A percentile compares a stretch with the other conserved stretches of the same genome.
phyloP scores from a whole-genome alignment of 2,113 vertebrate species.

The Zonotrichia leucophrys region DNA sequence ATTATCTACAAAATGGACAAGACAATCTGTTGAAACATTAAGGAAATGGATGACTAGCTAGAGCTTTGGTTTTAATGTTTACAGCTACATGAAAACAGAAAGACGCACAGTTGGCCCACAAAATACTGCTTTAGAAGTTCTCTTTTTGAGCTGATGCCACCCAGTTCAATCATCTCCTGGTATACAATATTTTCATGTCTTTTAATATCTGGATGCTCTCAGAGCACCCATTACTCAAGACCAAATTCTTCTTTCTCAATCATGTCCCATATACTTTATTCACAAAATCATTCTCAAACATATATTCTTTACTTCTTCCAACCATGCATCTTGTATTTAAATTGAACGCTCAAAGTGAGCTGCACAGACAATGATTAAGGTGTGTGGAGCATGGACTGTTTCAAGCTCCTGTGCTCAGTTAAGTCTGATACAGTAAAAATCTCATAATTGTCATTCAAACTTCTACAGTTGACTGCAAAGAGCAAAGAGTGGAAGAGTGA shows the following conservation, averaged over 20 bases:
- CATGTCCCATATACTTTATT: background rate
- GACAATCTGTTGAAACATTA: background rate
- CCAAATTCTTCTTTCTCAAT: background rate
- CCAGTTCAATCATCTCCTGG: background rate
- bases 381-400: background rate
- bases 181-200: background rate
- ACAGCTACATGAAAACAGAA: background rate
- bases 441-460: accelerated
- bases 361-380: background rate
- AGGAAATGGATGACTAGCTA: background rate
- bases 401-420: background rate
- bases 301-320: background rate
- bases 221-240: background rate
- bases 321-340: background rate
- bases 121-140: background rate
- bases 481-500: background rate
- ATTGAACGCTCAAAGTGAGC: background rate
- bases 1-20: background rate
- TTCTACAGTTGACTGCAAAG: background rate
- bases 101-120: background rate
- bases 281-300: background rate
- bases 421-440: background rate
- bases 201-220: background rate
- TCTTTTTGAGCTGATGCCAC: background rate
- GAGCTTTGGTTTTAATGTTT: background rate